phyloP scores from a whole-genome alignment of 2,888 invertebrate species.

The Alviniconcha strummeri region DNA sequence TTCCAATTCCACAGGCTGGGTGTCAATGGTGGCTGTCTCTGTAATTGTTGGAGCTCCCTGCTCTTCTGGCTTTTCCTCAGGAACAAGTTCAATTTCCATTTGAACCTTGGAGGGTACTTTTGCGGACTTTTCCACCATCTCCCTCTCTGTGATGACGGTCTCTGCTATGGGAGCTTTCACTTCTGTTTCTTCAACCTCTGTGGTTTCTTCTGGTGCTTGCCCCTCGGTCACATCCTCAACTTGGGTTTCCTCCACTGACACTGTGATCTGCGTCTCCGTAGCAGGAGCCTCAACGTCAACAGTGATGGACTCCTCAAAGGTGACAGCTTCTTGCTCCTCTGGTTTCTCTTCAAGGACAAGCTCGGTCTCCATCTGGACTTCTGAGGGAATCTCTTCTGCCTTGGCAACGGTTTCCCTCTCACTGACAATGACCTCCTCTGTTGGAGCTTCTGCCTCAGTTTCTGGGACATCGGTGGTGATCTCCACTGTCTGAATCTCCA shows the following conservation, averaged over 20 bases:
- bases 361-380: conserved; percentile 35
- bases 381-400: conserved; percentile 31
- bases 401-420: conserved; percentile 44
- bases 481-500: conserved; percentile 52
- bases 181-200: conserved; percentile 42
- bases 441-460: conserved; percentile 42
- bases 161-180: conserved; percentile 40
- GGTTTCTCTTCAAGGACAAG: conserved; percentile 33
- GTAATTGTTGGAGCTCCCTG: conserved; percentile 30
- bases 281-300: conserved; percentile 23
- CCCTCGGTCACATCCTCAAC: conserved; percentile 40
- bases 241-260: conserved; percentile 35
- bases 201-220: conserved; percentile 48
- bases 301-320: conserved; percentile 25
- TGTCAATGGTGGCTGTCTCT: conserved; percentile 28
- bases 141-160: conserved; percentile 46
- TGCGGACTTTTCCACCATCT: conserved; percentile 37
- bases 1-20: conserved; percentile 33
- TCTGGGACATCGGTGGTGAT: conserved; percentile 47
- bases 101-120: conserved; percentile 36
- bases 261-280: conserved; percentile 39
- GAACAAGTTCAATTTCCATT: conserved; percentile 30
- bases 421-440: conserved; percentile 44
- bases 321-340: conserved; percentile 34
- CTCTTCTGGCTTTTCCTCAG: conserved; percentile 37